Evolutionary conservation across 2,888 invertebrate genomes (phyloP).

Genomic region (Eudasyphora cyanicolor): DNA sequence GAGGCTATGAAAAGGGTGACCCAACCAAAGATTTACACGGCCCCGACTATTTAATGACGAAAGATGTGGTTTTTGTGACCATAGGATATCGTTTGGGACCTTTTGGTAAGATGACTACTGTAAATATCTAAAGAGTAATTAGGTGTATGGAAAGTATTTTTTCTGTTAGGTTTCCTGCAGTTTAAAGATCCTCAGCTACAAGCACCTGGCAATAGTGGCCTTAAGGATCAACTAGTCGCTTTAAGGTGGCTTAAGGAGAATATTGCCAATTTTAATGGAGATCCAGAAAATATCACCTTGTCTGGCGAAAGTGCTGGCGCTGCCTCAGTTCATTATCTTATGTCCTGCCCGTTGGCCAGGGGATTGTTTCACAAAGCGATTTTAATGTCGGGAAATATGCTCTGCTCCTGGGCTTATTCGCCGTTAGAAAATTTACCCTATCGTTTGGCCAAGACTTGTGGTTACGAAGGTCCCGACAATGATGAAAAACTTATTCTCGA

Average conservation of each 20-base stretch:
- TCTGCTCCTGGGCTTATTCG: conserved; percentile 74
- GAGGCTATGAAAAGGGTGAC: conserved; percentile 80
- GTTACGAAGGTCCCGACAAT: conserved; percentile 69
- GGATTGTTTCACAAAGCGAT: conserved; percentile 78
- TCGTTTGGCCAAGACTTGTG: conserved; percentile 72
- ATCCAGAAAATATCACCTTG: conserved; percentile 80
- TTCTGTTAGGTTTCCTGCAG: conserved; percentile 80
- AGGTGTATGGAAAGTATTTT: no score
- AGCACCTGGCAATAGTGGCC: conserved; percentile 81
- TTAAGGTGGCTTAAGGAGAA: conserved; percentile 81
- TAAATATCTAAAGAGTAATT: no score
- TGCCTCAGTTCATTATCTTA: conserved; percentile 79
- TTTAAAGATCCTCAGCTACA: conserved; percentile 78
- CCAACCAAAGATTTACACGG: conserved; percentile 76
- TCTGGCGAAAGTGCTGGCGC: conserved; percentile 82
- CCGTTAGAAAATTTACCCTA: conserved; percentile 68
- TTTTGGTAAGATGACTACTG: conserved; percentile 70
- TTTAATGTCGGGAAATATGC: conserved; percentile 74
- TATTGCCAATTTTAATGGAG: conserved; percentile 80
- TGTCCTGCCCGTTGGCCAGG: conserved; percentile 79
- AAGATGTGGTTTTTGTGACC: conserved; percentile 79
- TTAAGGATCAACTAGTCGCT: conserved; percentile 81
- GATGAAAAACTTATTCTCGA: conserved; percentile 70
- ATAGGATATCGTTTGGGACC: conserved; percentile 81
- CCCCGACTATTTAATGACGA: conserved; percentile 80